Conservation (phyloP, 2,797 vertebrate species). For the Dryobates pubescens region DNA sequence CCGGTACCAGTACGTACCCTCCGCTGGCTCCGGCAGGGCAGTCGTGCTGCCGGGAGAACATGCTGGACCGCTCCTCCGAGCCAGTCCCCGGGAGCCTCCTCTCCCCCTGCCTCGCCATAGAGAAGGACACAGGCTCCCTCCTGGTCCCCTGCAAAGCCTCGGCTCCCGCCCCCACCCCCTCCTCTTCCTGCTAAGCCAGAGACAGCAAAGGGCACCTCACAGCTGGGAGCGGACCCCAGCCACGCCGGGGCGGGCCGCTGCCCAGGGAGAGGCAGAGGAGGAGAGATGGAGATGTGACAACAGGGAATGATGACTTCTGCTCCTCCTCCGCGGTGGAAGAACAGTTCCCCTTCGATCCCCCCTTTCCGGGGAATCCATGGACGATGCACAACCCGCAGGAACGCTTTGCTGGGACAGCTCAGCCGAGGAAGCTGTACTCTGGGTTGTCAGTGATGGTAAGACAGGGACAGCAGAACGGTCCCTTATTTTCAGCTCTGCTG, state of each 20-base stretch:
- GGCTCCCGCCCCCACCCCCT: not conserved
- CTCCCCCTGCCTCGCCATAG: not conserved
- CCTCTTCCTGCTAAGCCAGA: not conserved
- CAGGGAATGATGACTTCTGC: not conserved
- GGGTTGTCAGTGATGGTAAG: rapidly evolving
- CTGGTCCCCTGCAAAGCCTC: not conserved
- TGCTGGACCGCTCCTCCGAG: not conserved
- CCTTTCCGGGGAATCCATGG: not conserved
- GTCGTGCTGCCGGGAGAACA: slow-evolving; percentile 55
- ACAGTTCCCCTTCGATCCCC: not conserved
- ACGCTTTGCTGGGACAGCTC: not conserved
- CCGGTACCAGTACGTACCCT: slow-evolving; percentile 34
- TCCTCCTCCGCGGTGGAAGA: not conserved
- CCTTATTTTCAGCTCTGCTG: not conserved
- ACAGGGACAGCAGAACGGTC: not conserved
- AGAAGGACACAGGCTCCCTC: not conserved
- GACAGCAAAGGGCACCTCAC: not conserved
- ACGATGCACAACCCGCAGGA: not conserved
- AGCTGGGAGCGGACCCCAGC: not conserved
- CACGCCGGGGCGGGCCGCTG: not conserved
- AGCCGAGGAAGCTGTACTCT: not conserved
- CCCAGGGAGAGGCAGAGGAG: not conserved
- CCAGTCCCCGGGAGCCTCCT: not conserved
- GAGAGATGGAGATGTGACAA: not conserved
- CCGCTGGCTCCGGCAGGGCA: slow-evolving; percentile 25